Conservation (phyloP, 1,140 invertebrate species). For the Papilio machaon region DNA sequence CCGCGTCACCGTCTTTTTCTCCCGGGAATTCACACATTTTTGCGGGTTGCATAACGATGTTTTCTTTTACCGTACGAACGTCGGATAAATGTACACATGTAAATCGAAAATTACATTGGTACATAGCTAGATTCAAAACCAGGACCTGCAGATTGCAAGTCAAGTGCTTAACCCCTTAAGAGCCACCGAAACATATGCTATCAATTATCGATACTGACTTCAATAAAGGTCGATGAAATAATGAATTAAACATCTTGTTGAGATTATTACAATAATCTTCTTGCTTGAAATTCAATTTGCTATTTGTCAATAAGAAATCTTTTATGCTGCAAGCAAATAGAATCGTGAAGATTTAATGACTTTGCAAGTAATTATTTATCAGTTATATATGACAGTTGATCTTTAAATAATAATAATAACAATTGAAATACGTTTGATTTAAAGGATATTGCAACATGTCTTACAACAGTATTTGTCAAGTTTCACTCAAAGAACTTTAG, state of each 20-base stretch:
- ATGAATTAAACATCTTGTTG: slow-evolving; percentile 4
- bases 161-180: too few relatives aligned
- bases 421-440: background rate
- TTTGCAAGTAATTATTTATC: slow-evolving; percentile 5
- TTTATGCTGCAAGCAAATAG: background rate
- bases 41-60: too few relatives aligned
- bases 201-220: background rate
- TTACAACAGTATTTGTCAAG: background rate
- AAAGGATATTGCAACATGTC: background rate
- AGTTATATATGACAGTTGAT: background rate
- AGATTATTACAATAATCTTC: slow-evolving; percentile 2
- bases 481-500: slow-evolving; percentile 13
- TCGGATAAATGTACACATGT: too few relatives aligned
- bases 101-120: too few relatives aligned
- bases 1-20: too few relatives aligned
- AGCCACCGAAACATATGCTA: background rate
- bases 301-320: slow-evolving; percentile 16
- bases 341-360: slow-evolving; percentile 5
- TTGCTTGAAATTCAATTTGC: slow-evolving; percentile 12
- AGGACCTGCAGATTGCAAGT: too few relatives aligned
- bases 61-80: too few relatives aligned
- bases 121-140: too few relatives aligned
- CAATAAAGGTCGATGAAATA: slow-evolving; percentile 3
- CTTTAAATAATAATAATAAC: background rate
- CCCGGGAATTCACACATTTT: too few relatives aligned